Evolutionary conservation across 2,113 vertebrate genomes (phyloP).

Genomic region (Ovis canadensis): DNA sequence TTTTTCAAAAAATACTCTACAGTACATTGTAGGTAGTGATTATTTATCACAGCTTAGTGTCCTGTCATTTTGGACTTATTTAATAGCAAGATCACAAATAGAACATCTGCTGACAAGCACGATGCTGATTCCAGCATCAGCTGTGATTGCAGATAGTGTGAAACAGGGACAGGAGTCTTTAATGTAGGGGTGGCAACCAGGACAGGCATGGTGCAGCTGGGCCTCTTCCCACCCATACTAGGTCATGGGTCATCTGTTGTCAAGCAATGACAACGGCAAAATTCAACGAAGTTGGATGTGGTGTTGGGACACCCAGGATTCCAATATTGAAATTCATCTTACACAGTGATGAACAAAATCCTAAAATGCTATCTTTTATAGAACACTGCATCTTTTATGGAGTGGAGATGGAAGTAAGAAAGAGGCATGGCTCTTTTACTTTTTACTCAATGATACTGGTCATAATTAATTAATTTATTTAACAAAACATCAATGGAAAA

Average conservation of each 20-base stretch:
- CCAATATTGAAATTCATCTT: slow-evolving; percentile 22
- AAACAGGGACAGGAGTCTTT: background rate
- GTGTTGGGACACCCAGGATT: background rate
- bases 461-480: background rate
- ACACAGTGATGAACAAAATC: background rate
- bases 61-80: background rate
- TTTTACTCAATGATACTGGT: background rate
- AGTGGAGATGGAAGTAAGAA: background rate
- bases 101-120: slow-evolving; percentile 15
- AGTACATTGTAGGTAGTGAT: background rate
- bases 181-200: background rate
- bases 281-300: background rate
- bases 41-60: slow-evolving; percentile 16
- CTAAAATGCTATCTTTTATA: background rate
- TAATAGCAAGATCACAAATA: slow-evolving; percentile 8
- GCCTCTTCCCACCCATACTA: background rate
- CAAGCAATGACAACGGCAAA: background rate
- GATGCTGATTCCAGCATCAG: background rate
- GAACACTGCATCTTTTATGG: background rate
- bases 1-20: background rate
- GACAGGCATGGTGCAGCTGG: background rate
- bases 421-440: background rate
- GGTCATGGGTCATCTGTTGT: background rate
- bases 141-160: background rate
- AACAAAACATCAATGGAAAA: background rate